phyloP scores from a whole-genome alignment of 2,797 vertebrate genomes.

The Xenops minutus region DNA sequence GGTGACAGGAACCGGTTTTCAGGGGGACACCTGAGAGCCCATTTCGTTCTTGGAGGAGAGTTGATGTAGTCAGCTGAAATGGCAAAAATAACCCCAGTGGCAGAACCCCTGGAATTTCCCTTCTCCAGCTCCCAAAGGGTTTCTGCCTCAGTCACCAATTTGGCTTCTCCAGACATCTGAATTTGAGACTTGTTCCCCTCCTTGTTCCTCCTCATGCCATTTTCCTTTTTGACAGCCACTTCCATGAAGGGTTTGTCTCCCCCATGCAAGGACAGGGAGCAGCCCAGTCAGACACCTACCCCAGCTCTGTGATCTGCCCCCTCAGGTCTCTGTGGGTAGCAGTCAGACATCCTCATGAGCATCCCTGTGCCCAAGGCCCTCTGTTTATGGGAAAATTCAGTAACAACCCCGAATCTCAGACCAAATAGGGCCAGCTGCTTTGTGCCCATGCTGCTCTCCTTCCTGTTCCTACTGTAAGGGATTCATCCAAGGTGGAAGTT shows the following conservation, averaged over 20 bases:
- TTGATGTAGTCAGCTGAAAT: not conserved
- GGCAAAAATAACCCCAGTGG: not conserved
- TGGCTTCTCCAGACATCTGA: not conserved
- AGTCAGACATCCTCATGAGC: not conserved
- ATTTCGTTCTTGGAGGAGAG: not conserved
- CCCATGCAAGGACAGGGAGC: not conserved
- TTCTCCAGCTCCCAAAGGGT: not conserved
- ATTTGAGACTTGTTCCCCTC: not conserved
- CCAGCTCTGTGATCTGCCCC: fast-evolving
- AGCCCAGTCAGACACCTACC: not conserved
- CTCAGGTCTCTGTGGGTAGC: not conserved
- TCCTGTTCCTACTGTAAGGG: not conserved
- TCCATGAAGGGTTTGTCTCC: not conserved
- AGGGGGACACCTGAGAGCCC: not conserved
- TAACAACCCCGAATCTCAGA: not conserved
- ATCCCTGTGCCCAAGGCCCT: not conserved
- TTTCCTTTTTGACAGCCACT: not conserved
- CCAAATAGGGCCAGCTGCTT: not conserved
- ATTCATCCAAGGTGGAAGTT: not conserved
- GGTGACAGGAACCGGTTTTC: not conserved
- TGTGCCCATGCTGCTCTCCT: not conserved
- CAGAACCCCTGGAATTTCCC: not conserved
- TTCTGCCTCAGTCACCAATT: not conserved
- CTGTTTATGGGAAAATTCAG: not conserved
- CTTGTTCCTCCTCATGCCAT: not conserved